A percentile compares a stretch with the other conserved stretches of the same genome.
These are phyloP conservation scores for Cosmia pyralina DNA, from an alignment of 2,888 invertebrate genomes.

Conservation along the genomic window DNA sequence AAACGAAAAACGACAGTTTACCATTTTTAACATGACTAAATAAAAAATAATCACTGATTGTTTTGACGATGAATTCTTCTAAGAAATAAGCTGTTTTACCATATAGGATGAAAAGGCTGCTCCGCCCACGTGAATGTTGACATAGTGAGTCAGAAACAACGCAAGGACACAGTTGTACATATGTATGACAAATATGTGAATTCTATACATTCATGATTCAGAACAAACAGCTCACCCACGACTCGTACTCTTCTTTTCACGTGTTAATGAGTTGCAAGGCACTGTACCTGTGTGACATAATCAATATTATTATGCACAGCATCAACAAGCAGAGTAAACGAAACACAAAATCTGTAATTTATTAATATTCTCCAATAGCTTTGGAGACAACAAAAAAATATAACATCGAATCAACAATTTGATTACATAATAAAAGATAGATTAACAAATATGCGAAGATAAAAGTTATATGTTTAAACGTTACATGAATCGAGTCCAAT, in stretches of 20 bases:
- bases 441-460: not conserved
- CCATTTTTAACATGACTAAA: conserved; percentile 5
- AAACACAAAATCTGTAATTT: not conserved
- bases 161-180: conserved; percentile 80
- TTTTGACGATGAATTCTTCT: conserved; percentile 49
- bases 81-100: conserved; percentile 70
- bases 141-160: conserved; percentile 86
- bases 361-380: conserved; percentile 1
- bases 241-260: conserved; percentile 55
- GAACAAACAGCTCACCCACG: conserved; percentile 79
- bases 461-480: conserved; percentile 17
- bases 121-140: conserved; percentile 86
- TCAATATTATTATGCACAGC: conserved; percentile 17
- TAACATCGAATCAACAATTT: not conserved
- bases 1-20: conserved; percentile 17
- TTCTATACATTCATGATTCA: conserved; percentile 70
- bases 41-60: not conserved
- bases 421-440: conserved; percentile 1
- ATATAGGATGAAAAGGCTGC: conserved; percentile 81
- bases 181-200: conserved; percentile 81
- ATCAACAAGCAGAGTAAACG: not conserved
- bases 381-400: not conserved
- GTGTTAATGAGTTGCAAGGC: conserved; percentile 65
- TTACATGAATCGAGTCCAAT: conserved; percentile 47
- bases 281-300: conserved; percentile 18